A percentile compares a stretch with the other conserved stretches of the same genome.
These are phyloP conservation scores for Schizothorax lantsangensis DNA, from an alignment of 2,797 vertebrate genomes.

Conservation along the genomic window DNA sequence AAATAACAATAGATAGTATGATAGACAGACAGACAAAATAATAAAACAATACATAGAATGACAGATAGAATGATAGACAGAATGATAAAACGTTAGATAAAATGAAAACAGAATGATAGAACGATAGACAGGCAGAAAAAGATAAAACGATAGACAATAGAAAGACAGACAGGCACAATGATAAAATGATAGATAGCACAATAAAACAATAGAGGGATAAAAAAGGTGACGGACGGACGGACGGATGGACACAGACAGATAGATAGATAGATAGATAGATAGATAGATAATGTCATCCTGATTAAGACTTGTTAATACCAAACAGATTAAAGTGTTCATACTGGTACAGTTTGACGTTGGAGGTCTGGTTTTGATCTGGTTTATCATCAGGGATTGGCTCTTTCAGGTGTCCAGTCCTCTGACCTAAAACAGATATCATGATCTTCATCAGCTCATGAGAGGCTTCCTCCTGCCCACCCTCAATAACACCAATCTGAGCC, in stretches of 20 bases:
- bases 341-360: slow-evolving; percentile 86
- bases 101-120: background rate
- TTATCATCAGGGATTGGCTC: slow-evolving; percentile 70
- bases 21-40: background rate
- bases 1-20: background rate
- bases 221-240: background rate
- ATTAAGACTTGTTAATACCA: too few relatives aligned
- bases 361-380: slow-evolving; percentile 72
- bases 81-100: background rate
- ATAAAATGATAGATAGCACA: background rate
- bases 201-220: too few relatives aligned
- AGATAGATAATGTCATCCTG: background rate
- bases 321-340: slow-evolving; percentile 75
- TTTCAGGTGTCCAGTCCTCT: slow-evolving; percentile 72
- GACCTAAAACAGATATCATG: slow-evolving; percentile 85
- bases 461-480: slow-evolving; percentile 77
- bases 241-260: background rate
- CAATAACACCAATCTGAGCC: slow-evolving; percentile 84
- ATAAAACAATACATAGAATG: background rate
- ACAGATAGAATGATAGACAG: background rate
- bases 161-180: background rate
- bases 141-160: background rate
- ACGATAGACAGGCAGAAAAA: too few relatives aligned
- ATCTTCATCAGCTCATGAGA: slow-evolving; percentile 85
- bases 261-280: background rate